Conservation (phyloP, 2,797 vertebrate genomes). For the Sardinella longiceps region DNA sequence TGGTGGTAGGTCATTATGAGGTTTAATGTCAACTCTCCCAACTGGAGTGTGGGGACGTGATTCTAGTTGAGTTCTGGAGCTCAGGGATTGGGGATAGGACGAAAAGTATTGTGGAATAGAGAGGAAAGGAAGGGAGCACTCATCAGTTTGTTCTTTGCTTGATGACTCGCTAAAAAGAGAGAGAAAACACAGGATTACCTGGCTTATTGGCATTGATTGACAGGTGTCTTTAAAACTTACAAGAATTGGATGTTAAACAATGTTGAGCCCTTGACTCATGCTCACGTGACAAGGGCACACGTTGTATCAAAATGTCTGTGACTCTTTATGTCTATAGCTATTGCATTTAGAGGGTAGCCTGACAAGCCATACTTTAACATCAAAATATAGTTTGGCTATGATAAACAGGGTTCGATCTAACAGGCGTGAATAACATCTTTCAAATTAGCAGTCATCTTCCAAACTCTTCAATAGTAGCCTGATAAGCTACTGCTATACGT, state of each 20-base stretch:
- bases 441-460: too few species aligned
- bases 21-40: constrained; percentile 78
- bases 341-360: too few species aligned
- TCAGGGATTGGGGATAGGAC: constrained; percentile 45
- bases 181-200: neutral
- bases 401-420: too few species aligned
- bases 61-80: constrained; percentile 68
- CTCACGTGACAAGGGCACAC: too few species aligned
- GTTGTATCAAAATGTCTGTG: too few species aligned
- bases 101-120: neutral
- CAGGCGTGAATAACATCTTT: too few species aligned
- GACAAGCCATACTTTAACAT: too few species aligned
- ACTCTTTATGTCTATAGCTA: too few species aligned
- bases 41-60: constrained; percentile 76
- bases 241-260: neutral
- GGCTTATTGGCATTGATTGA: neutral
- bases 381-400: too few species aligned
- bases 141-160: neutral
- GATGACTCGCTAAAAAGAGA: neutral
- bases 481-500: too few species aligned
- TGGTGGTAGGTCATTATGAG: constrained; percentile 62
- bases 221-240: neutral
- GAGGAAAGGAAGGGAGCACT: neutral
- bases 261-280: too few species aligned
- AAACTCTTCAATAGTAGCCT: too few species aligned